A percentile compares a stretch with the other conserved stretches of the same genome.
These are phyloP conservation scores for Etheostoma nigrum DNA, from an alignment of 2,797 vertebrate genomes.

Conservation along the genomic window DNA sequence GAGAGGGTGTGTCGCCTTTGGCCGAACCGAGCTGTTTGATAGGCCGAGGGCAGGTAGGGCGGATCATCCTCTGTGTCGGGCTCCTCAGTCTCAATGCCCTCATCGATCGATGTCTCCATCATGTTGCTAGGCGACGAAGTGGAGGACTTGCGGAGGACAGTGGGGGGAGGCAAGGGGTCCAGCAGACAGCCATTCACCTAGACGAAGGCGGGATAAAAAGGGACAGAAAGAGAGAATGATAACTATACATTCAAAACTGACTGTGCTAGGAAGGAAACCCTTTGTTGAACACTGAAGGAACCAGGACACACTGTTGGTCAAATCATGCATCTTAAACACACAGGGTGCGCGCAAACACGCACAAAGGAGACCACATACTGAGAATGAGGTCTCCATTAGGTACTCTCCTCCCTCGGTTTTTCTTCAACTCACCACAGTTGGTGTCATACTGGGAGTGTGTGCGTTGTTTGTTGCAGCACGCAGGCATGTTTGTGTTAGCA, in stretches of 20 bases:
- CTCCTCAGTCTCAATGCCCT: slow-evolving; percentile 95
- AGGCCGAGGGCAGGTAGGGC: slow-evolving; percentile 89
- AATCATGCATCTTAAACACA: neutral
- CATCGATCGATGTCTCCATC: slow-evolving; percentile 99
- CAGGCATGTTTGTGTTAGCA: slow-evolving; percentile 56
- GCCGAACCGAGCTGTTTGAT: slow-evolving; percentile 91
- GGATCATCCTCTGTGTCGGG: slow-evolving; percentile 92
- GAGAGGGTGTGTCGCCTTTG: slow-evolving; percentile 96
- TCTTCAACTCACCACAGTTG: slow-evolving; percentile 35
- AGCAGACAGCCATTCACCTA: slow-evolving; percentile 97
- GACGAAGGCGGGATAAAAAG: neutral
- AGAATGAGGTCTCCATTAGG: slow-evolving; percentile 28
- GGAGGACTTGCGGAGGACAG: slow-evolving; percentile 92
- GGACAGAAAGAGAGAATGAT: slow-evolving; percentile 7
- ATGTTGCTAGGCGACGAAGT: slow-evolving; percentile 95
- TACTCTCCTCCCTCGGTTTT: slow-evolving; percentile 33
- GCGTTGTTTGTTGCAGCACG: slow-evolving; percentile 41
- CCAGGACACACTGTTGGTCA: slow-evolving; percentile 2
- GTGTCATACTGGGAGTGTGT: slow-evolving; percentile 42
- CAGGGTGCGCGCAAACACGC: neutral
- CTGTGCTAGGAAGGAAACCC: neutral
- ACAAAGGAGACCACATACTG: slow-evolving; percentile 6
- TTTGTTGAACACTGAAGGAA: neutral
- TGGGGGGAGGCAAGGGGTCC: slow-evolving; percentile 91
- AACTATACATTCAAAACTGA: slow-evolving; percentile 12